Base-by-base conservation (phyloP, 2,113 vertebrate genomes). In the Coregonus clupeaformis region DNA sequence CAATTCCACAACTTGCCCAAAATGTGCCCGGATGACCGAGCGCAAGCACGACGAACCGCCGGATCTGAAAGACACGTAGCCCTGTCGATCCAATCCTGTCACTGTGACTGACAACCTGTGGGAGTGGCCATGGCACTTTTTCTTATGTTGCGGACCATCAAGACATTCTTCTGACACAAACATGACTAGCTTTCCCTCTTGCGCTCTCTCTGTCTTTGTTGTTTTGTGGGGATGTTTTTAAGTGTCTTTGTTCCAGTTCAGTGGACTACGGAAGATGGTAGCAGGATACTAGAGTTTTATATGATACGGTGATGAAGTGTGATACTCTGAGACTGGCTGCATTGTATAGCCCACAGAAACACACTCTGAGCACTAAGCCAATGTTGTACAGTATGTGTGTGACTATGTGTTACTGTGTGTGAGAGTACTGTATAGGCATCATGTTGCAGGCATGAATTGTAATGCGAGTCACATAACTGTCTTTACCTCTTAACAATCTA, bases 1-100 rank as follows among this genome's bases (percentile, higher is more conserved):
- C 92, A 97, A 99, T 88, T 98, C 98, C 6, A 99, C 97, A 62
- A 96, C 96, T 0, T 99, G 98, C 74, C 97, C 97, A 24, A 93
- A 91, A 25, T 99, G 98, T 18, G 90, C 94, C 32, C 92, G 97
- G 73, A 94, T 98, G 78, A 96, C 87, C 4, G 89, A 97, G 77
- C 91, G 97, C 24, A 97, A 96, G 79, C 95, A 95, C 84, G 94
- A 94, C 0, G 93, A 91, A 1, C 78, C 60, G 12, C 69, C 73
- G 1, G 84, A 89, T 14, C 73, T 68, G 47, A 88, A 80, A 69
- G 81, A 81, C 70, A 73, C 62, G 1, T 85, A 67, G 75, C 29
- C 72, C 20, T 75, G 27, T 1, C 73, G 59, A 77, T 20, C 13
- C n/a, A 36, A 25, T 2, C 7, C n/a, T 62, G 60, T 72, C 64